Evolutionary conservation across 2,113 vertebrate species (phyloP), one percentile per base, ranked within the genome.

Genomic region (Corythornis vintsioides): DNA sequence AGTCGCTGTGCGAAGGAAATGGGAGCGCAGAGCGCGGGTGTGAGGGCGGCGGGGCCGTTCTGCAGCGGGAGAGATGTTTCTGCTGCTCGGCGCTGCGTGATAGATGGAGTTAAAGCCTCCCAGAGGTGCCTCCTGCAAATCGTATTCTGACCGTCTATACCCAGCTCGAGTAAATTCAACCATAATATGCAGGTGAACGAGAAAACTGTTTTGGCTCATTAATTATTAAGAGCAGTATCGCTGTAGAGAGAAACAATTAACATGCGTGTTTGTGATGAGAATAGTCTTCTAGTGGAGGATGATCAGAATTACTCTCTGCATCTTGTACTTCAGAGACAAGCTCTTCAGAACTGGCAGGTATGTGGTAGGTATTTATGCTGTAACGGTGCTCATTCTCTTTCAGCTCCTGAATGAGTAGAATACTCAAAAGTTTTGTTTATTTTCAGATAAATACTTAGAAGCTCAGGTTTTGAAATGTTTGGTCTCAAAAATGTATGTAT

Each of bases 11-110:
- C 19, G 57, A 1, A 52, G 60, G 86, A 7, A 35, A 0, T 1
- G 0, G 59, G 74, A 60, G 53, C 20, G 73, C 20, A 3, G 88
- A 12, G 66, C 5, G 69, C 25, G 45, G 80, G 56, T 33, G 35
- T 6, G 69, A 26, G 45, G 80, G 56, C 38, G 35, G 31, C 1
- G 7, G 64, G 56, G 77, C 74, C 42, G 24, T 1, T 21, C 7
- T 3, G 76, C 47, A 1, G 22, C 2, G 47, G 43, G 4, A 9
- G 63, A 31, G 35, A 0, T 4, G 33, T 2, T 72, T 10, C 33
- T 10, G 74, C 52, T 15, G 3, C 71, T 43, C 65, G 70, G 85
- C 38, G 24, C 35, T 47, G 71, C 12, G 28, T 4, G 67, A 5
- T 6, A 72, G n/a, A 10, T 40, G 67, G 56, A 57, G 75, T 15